Evolutionary conservation across 1,140 invertebrate genomes (phyloP), one percentile per base, ranked within the genome.

Genomic region (Coelopa frigida): DNA sequence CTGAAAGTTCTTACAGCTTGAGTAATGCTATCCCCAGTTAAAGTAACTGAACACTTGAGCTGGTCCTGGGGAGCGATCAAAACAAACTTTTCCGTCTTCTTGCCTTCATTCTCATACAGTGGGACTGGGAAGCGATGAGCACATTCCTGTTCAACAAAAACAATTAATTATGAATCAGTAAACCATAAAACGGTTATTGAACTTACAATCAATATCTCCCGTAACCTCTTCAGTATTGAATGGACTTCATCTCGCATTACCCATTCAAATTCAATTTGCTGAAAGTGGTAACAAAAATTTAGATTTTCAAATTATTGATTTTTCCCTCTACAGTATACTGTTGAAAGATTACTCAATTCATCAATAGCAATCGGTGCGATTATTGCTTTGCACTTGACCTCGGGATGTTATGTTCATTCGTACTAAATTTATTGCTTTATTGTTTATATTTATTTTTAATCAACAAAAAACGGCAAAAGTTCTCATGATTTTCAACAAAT

Each of bases 251-350:
- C 81, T 54, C 86, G 82, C 22, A 92, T 75, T 22, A 92, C 81
- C 88, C 87, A 92, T 74, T 90, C 85, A 70, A 89, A 92, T 75
- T 92, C 88, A 73, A 84, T 82, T 81, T 90, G 86, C 87, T 92
- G 65, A 46, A 81, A 56, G 33, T 12, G 26, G 31, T 0, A 41
- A 50, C n/a, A n/a, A n/a, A n/a, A n/a, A n/a, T n/a, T n/a, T n/a
- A n/a, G n/a, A n/a, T n/a, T n/a, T n/a, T n/a, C n/a, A n/a, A n/a
- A n/a, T n/a, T n/a, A n/a, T n/a, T n/a, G n/a, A n/a, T n/a, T n/a
- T n/a, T n/a, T n/a, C n/a, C n/a, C n/a, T n/a, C n/a, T n/a, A n/a
- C n/a, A n/a, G n/a, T n/a, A n/a, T n/a, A n/a, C n/a, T n/a, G n/a
- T n/a, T n/a, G n/a, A 27, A 33, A 32, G 15, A 49, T 18, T 15